Evolutionary conservation across 2,113 vertebrate species (phyloP), one percentile per base, ranked within the genome.

Genomic region (Desmodus rotundus): DNA sequence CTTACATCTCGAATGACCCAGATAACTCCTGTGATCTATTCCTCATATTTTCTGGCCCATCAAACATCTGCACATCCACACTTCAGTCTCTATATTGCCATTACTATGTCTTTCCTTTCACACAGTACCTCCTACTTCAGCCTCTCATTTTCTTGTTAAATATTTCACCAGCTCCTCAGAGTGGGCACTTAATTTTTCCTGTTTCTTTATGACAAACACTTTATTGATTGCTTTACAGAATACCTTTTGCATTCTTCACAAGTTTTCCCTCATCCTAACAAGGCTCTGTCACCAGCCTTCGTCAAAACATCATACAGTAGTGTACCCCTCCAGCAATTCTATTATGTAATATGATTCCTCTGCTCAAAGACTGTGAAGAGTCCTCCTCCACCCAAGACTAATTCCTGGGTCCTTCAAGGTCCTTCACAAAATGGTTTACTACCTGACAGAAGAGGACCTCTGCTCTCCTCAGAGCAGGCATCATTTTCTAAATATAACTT

Each of bases 361-460:
- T 58, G 50, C 16, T 67, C 16, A 50, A 73, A 65, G 28, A 67
- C 15, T 76, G 6, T 7, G 10, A 87, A 65, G 73, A 8, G 19
- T 78, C 19, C 20, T 28, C 38, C 3, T 78, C 38, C 47, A 24
- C 14, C 28, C 38, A 73, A 12, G 41, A 43, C 2, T 41, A 38
- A 80, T 26, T 56, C 17, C 26, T 63, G 33, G 6, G 43, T 33
- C 4, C 9, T 73, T 31, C 5, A 38, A 22, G 26, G 4, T 9
- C 13, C 31, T 76, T 85, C 17, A 54, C 24, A 38, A 72, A 82
- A 38, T 43, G 5, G 12, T 65, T 54, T 43, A 36, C 6, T 63
- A 0, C 11, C 9, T 4, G 28, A 11, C 9, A 38, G 1, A 7
- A 47, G 2, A 45, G 26, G 8, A 41, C 3, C 22, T 56, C 56